Base-by-base conservation (phyloP, 1,140 invertebrate genomes). In the Drosophila micromelanica region DNA sequence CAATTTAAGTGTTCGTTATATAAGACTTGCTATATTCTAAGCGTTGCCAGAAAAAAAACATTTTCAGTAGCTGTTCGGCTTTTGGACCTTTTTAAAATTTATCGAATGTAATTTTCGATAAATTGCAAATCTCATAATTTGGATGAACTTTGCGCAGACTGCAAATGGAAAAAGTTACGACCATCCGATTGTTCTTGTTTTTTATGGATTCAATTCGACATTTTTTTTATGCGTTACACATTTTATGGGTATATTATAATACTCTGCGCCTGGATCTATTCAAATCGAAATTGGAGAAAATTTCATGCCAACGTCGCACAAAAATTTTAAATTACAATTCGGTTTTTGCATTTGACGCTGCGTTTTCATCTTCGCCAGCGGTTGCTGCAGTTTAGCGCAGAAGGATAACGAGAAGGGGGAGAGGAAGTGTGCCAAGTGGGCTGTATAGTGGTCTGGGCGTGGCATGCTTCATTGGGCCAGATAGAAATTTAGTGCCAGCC, bases 301-400 rank as follows among this genome's bases (percentile, higher is more conserved):
- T 70, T 76, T 70, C 43, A 4, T 64, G 80, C 69, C 27, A 81
- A 55, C 82, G 60, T 59, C 35, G 75, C 82, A 86, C 46, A 81
- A 78, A 75, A 77, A 64, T 49, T 80, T 75, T 60, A 86, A 81
- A 85, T 87, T 81, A 80, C 74, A 76, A 78, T 87, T 75, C 17
- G 57, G 42, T 23, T 76, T 80, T 61, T 13, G 27, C 27, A 32
- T 42, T 71, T 55, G 51, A 46, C 57, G 48, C 63, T 74, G 65
- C 65, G 9, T 59, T 85, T 80, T 67, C 5, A 5, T 27, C 62
- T 61, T 65, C 37, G 23, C 32, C 37, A n/a, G 30, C 45, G 30
- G 17, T 17, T 17, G 17, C 17, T 37, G 42, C 23, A 45, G 13
- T 46, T 59, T 7, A 43, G 20, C 23, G 49, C 11, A 15, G 43